Conservation (phyloP, 2,113 vertebrate genomes). For the Salvelinus namaycush region DNA sequence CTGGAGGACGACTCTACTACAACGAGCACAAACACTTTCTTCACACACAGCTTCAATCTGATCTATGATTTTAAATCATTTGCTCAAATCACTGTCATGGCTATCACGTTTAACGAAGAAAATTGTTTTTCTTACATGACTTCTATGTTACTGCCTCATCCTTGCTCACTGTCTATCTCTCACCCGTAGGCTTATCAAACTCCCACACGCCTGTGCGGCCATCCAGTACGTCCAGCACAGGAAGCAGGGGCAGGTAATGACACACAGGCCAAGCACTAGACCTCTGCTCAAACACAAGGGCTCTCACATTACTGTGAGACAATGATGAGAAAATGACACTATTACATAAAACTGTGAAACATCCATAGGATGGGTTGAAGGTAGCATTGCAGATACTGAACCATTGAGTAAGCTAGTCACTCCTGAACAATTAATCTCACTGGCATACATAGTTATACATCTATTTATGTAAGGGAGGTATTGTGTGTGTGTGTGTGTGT, state of each 20-base stretch:
- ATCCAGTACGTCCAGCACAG: constrained; percentile 96
- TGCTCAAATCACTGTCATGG: too few species aligned
- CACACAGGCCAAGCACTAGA: background rate
- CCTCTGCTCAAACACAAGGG: background rate
- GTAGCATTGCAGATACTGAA: background rate
- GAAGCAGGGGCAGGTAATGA: constrained; percentile 92
- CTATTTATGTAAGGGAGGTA: background rate
- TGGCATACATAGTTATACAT: background rate
- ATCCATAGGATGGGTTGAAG: too few species aligned
- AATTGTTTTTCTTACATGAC: background rate
- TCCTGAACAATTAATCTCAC: background rate
- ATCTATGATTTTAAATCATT: too few species aligned
- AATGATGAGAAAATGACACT: too few species aligned
- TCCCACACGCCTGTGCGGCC: constrained; percentile 94
- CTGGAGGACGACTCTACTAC: constrained; percentile 7
- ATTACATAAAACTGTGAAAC: too few species aligned
- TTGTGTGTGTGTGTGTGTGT: constrained; percentile 29
- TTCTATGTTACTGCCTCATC: background rate
- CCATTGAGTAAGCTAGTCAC: background rate
- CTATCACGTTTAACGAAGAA: background rate
- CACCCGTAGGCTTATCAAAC: constrained; percentile 85
- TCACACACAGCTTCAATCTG: too few species aligned
- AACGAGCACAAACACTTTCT: too few species aligned
- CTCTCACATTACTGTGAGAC: too few species aligned
- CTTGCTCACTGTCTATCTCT: constrained; percentile 3